Evolutionary conservation across 2,113 vertebrate species (phyloP), one percentile per base, ranked within the genome.

Genomic region (Marcusenius ussheri): DNA sequence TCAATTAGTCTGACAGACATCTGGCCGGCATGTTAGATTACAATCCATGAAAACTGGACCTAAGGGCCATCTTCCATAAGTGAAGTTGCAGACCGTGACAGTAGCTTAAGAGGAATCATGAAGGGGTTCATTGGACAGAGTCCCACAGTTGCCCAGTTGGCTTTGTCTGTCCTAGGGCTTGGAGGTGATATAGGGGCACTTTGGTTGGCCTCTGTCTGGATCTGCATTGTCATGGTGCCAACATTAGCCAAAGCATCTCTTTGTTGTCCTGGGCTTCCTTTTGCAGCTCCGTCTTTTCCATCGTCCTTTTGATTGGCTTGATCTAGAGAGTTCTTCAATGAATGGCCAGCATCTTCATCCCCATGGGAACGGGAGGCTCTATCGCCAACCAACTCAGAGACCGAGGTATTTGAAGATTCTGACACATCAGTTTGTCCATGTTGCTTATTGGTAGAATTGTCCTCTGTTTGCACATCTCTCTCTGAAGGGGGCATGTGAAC

Each of bases 81-180:
- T 31, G 85, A 27, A 35, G 66, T 0, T 70, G 27, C 87, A 89
- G 87, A 89, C 89, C 90, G 91, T 84, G 8, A 87, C 66, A 96
- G 58, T 24, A 96, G 92, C 4, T 91, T 90, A 89, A 95, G 17
- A 0, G 96, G 96, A 17, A 96, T 90, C 92, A 93, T 90, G 80
- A 96, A 96, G 24, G 95, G 95, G 91, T 96, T 96, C 2, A 96
- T 94, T 0, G 94, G 93, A 50, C 80, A 93, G 6, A 77, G 47
- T 17, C 88, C 91, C 5, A 21, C 83, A 66, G 8, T 15, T 0
- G 90, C 42, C 83, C 88, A 85, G 27, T 51, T 87, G 15, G 56
- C 21, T 31, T 83, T 53, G 1, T 83, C 89, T 50, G 88, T 51
- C 2, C 4, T 31, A 17, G 39, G 3, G 46, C 10, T 50, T 19